Evolutionary conservation across 2,797 vertebrate genomes (phyloP), one percentile per base, ranked within the genome.

Genomic region (Eospalax fontanierii): DNA sequence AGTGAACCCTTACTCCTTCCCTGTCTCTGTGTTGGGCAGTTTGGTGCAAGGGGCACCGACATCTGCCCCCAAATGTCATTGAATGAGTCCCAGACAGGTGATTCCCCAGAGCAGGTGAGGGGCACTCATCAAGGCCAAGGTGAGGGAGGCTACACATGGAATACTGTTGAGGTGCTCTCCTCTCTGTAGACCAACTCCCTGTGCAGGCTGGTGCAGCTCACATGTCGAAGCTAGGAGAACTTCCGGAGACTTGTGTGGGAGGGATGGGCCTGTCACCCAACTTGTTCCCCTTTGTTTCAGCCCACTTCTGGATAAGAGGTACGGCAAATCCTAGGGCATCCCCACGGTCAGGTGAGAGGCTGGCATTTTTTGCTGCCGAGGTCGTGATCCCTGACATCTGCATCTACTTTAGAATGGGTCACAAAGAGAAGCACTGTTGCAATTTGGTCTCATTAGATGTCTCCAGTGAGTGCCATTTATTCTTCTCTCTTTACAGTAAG

Each of bases 401-500:
- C 38, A 11, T n/a, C 18, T 50, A 19, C 66, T 93, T 84, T 28
- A 21, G 50, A 75, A 43, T 1, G 33, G 66, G 30, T 76, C 74
- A 50, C 71, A 43, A 35, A 54, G 75, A 57, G 30, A 91, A 35
- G 4, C 8, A 19, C 4, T 12, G 7, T n/a, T 15, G 16, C 28
- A 65, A 6, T 6, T 4, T n/a, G n/a, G 33, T 10, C 21, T 57
- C 12, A 15, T n/a, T 85, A 38, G 12, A 21, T 57, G 65, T 70
- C 90, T n/a, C 28, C 18, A 57, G 35, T 26, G 40, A 35, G 71
- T 59, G 50, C 33, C 38, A 3, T 76, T 57, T 54, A 15, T 78
- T 43, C 9, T 3, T 35, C 65, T 10, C 46, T 70, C 73, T 80
- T 94, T 78, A 16, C 81, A 94, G 46, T 8, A 87, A 70, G 95